A percentile compares a stretch with the other conserved stretches of the same genome.
These are phyloP conservation scores for Platorchestia sp. DNA, from an alignment of 1,140 invertebrate genomes.

Conservation along the genomic window DNA sequence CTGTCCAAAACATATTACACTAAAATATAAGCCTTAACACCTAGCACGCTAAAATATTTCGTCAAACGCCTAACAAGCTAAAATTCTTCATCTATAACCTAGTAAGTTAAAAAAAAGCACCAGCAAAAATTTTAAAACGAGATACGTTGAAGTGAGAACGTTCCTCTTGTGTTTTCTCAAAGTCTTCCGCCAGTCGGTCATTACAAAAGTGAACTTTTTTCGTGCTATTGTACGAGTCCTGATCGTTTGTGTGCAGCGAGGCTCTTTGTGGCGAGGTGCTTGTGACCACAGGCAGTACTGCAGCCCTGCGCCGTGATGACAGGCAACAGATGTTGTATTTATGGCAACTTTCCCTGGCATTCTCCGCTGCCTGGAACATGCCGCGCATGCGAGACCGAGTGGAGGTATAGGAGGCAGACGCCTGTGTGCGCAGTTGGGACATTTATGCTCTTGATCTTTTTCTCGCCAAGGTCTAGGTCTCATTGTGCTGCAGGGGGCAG, in stretches of 20 bases:
- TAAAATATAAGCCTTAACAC: too few relatives aligned
- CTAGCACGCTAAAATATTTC: background rate
- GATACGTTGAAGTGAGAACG: background rate
- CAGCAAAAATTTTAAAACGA: background rate
- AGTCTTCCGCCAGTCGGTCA: background rate
- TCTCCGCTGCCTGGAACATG: background rate
- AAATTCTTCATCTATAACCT: background rate
- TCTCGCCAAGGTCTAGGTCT: background rate
- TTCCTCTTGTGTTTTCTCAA: background rate
- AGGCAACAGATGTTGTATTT: conserved; percentile 25
- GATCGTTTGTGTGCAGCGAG: background rate
- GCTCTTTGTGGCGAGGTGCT: background rate
- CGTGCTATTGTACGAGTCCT: background rate
- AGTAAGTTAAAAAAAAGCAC: background rate
- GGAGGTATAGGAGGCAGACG: background rate
- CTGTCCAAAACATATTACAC: too few relatives aligned
- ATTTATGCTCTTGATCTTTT: background rate
- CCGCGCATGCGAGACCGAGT: background rate
- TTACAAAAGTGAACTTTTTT: background rate
- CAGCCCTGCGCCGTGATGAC: background rate
- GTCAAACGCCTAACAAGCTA: background rate
- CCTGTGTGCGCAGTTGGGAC: background rate
- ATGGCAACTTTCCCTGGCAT: conserved; percentile 27
- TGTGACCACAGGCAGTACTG: background rate
- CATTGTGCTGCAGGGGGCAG: background rate